Percentiles rank a stretch among this genome's conserved stretches.
phyloP scores from a whole-genome alignment of 2,888 invertebrate genomes.

The Melinopterus prodromus region DNA sequence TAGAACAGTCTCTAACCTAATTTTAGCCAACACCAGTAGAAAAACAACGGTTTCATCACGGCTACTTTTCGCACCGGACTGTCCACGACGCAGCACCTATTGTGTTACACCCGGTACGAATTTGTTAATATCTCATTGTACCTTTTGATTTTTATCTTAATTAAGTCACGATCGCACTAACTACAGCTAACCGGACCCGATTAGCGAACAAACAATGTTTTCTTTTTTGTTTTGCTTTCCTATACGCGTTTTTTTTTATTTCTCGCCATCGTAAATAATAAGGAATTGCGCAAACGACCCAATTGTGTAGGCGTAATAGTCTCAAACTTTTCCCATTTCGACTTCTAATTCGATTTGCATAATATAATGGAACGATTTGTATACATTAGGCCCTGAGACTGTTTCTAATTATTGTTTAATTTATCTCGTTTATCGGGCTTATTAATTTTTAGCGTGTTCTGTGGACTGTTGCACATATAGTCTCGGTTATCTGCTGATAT shows the following conservation, averaged over 20 bases:
- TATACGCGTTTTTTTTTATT: not conserved
- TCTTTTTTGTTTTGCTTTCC: not conserved
- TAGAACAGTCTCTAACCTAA: conserved; percentile 4
- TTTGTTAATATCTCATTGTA: conserved; percentile 4
- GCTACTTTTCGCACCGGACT: not conserved
- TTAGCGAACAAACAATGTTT: not conserved
- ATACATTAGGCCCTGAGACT: not conserved
- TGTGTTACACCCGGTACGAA: not conserved
- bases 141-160: not conserved
- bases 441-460: not conserved
- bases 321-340: not conserved
- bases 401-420: conserved; percentile 4
- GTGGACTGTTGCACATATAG: not conserved
- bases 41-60: not conserved
- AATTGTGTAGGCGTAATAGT: not conserved
- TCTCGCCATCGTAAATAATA: not conserved
- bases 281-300: not conserved
- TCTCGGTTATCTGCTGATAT: not conserved
- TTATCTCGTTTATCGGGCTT: not conserved
- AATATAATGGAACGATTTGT: not conserved
- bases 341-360: not conserved
- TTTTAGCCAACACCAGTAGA: not conserved
- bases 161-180: conserved; percentile 4
- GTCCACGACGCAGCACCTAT: not conserved
- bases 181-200: not conserved